Evolutionary conservation across 2,888 invertebrate species (phyloP).

Genomic region (Lasioglossum figueresi): DNA sequence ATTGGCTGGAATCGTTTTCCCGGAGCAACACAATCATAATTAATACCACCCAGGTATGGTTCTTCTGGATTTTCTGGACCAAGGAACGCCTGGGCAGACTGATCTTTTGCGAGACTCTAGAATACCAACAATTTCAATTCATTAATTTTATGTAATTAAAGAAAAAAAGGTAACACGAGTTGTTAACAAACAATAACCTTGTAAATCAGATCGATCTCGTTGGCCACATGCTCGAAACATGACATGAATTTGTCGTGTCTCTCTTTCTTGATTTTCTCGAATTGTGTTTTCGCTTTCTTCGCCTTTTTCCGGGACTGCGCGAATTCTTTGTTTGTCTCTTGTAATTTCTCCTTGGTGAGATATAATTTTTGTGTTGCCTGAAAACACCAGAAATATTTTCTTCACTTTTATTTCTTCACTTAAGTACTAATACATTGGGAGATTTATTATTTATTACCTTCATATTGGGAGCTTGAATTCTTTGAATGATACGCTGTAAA

Average conservation of each 20-base stretch:
- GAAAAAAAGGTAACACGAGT: not conserved
- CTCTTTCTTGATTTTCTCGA: slow-evolving; percentile 97
- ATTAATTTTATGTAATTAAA: slow-evolving; percentile 30
- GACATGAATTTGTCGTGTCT: slow-evolving; percentile 96
- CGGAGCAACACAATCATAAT: slow-evolving; percentile 99
- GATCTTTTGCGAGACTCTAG: slow-evolving; percentile 95
- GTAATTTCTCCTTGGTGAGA: slow-evolving; percentile 96
- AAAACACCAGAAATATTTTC: slow-evolving; percentile 36
- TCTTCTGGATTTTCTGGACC: slow-evolving; percentile 99
- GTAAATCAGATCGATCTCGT: slow-evolving; percentile 98
- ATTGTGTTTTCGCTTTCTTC: slow-evolving; percentile 96
- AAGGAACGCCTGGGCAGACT: slow-evolving; percentile 97
- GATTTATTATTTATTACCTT: slow-evolving; percentile 85
- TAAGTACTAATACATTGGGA: not conserved
- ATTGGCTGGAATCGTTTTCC: slow-evolving; percentile 99
- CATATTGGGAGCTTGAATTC: slow-evolving; percentile 99
- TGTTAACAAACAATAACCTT: slow-evolving; percentile 87
- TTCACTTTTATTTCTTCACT: not conserved
- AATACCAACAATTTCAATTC: slow-evolving; percentile 43
- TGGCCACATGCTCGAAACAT: slow-evolving; percentile 99
- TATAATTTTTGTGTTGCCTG: slow-evolving; percentile 96
- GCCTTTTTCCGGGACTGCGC: slow-evolving; percentile 96
- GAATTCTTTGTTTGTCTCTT: slow-evolving; percentile 98
- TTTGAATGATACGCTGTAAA: slow-evolving; percentile 93
- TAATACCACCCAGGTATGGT: slow-evolving; percentile 99